These are phyloP conservation scores for Porphyrio hochstetteri DNA, from an alignment of 2,113 vertebrate genomes.

Conservation along the genomic window DNA sequence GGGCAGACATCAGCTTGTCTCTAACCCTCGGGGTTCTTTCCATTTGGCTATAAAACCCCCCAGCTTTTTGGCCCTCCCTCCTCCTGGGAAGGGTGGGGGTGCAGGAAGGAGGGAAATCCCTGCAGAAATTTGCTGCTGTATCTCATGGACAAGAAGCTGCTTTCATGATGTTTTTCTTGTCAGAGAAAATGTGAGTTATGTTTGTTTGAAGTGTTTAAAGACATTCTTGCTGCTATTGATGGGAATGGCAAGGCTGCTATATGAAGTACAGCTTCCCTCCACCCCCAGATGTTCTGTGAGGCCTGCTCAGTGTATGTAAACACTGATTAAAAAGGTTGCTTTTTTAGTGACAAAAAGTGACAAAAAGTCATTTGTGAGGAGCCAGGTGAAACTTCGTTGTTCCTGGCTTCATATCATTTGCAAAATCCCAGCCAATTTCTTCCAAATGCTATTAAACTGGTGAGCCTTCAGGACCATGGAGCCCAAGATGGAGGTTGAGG, in stretches of 20 bases:
- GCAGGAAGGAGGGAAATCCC: neutral
- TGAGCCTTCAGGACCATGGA: neutral
- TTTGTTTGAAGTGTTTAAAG: neutral
- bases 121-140: neutral
- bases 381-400: neutral
- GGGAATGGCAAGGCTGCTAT: neutral
- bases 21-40: neutral
- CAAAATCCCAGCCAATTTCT: neutral
- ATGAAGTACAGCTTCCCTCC: neutral
- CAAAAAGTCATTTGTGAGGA: neutral
- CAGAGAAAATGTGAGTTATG: neutral
- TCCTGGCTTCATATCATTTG: neutral
- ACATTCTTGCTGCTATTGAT: neutral
- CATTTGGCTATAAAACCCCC: neutral
- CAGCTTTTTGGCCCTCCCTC: neutral
- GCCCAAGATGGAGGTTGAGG: neutral
- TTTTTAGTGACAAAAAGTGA: no score
- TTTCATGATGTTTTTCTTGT: neutral
- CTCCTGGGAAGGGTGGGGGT: neutral
- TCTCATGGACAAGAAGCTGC: neutral
- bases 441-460: neutral
- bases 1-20: neutral
- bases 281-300: neutral
- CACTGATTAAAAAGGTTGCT: neutral
- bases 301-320: neutral